Base-by-base conservation (phyloP, 2,113 vertebrate genomes). In the Brachyistius frenatus region DNA sequence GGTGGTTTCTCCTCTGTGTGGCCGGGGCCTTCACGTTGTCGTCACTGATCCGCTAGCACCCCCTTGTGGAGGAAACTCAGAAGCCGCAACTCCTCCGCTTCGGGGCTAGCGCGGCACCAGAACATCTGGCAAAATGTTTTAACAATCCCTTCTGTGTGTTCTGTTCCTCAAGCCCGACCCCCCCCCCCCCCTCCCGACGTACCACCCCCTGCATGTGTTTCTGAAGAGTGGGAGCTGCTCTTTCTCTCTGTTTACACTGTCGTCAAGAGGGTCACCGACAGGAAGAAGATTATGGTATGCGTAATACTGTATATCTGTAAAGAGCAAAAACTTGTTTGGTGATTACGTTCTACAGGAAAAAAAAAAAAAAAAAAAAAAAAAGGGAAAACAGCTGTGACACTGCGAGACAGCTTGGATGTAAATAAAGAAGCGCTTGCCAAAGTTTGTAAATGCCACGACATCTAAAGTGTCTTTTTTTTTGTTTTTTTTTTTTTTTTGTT, bases 351-450 rank as follows among this genome's bases (percentile, higher is more conserved):
- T 73, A 75, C 73, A 65, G 65, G 63, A 81, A 71, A 53, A 69
- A 9, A 76, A 3, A 23, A 76, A 3, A 23, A 44, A 70, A 55
- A 70, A 46, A 57, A 35, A 13, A 32, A 56, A 80, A 88, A 87
- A 81, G 85, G 89, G 84, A 91, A 89, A 88, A 85, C 73, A 88
- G 91, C 90, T 93, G 90, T 92, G 88, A 90, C 82, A 76, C 74
- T 89, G 85, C 49, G 71, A 91, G 91, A 93, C 93, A 87, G 89
- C 83, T 86, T 92, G 93, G 93, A 94, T 95, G 94, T 95, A 94
- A 95, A 95, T 95, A 94, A 95, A 94, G 86, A 94, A 95, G 93
- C 93, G 88, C 92, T 95, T 94, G 94, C 95, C 95, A 95, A 95
- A 95, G 94, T 95, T 95, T 95, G 94, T 93, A 91, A 94, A 94